phyloP scores from a whole-genome alignment of 2,797 vertebrate species.

The Sebastes variabilis region DNA sequence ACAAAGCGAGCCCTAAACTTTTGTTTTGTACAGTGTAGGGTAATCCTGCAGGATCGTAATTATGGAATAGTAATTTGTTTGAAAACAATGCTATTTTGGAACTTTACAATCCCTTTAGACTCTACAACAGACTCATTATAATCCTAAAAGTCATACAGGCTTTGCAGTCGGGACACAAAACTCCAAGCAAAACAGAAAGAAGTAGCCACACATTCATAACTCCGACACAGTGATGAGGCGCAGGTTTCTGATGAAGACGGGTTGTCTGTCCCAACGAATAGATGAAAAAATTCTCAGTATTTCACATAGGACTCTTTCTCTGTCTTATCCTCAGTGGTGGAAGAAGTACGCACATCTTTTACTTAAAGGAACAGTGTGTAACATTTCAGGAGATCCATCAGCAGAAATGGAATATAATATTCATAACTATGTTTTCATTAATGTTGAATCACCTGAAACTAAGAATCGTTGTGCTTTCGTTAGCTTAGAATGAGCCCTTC shows the following conservation, averaged over 20 bases:
- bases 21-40: constrained; percentile 16
- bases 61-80: constrained; percentile 14
- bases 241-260: not conserved
- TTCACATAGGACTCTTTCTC: not conserved
- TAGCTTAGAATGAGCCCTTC: no score
- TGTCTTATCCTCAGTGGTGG: not conserved
- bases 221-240: not conserved
- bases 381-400: no score
- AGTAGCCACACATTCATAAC: not conserved
- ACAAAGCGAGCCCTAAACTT: constrained; percentile 4
- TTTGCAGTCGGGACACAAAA: constrained; percentile 17
- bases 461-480: no score
- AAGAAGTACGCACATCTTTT: not conserved
- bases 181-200: constrained; percentile 23
- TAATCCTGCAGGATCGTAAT: constrained; percentile 33
- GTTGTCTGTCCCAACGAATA: not conserved
- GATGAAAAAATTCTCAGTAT: not conserved
- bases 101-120: constrained; percentile 22
- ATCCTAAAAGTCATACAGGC: constrained; percentile 37
- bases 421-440: no score
- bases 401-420: no score
- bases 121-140: constrained; percentile 23
- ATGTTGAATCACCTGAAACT: no score
- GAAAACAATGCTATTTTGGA: constrained; percentile 33
- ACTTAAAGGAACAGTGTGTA: not conserved